phyloP scores from a whole-genome alignment of 2,888 invertebrate species.

The Andrena fulva region DNA sequence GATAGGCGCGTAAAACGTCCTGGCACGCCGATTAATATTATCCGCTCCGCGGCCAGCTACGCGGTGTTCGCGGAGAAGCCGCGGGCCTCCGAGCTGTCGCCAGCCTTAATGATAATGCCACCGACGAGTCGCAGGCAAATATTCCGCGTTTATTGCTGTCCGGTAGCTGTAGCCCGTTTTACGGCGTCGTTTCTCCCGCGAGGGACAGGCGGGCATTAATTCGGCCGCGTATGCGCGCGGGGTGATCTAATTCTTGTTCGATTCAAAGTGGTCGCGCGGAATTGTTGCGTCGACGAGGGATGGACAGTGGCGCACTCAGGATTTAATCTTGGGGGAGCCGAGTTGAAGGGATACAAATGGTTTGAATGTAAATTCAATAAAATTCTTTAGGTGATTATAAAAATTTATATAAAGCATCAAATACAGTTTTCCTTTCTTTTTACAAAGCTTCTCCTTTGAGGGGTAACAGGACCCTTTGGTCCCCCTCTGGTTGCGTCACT shows the following conservation, averaged over 20 bases:
- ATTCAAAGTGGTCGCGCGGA: slow-evolving; percentile 3
- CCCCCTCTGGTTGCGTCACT: too few species aligned
- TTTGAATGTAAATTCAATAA: too few species aligned
- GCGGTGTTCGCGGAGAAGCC: neutral
- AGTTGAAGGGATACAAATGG: too few species aligned
- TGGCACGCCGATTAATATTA: slow-evolving; percentile 47
- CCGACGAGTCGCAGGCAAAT: slow-evolving; percentile 23
- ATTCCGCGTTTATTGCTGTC: slow-evolving; percentile 51
- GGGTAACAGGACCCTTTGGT: too few species aligned
- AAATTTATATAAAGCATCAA: too few species aligned
- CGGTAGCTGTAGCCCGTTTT: slow-evolving; percentile 43
- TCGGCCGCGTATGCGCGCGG: slow-evolving; percentile 29
- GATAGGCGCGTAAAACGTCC: slow-evolving; percentile 41
- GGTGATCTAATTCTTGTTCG: slow-evolving; percentile 12
- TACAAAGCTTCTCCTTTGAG: too few species aligned
- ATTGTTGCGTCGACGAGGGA: neutral
- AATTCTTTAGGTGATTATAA: too few species aligned
- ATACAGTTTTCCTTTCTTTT: too few species aligned
- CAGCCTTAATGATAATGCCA: slow-evolving; percentile 54
- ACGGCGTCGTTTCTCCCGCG: slow-evolving; percentile 29
- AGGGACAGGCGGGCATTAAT: slow-evolving; percentile 25
- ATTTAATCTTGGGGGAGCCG: too few species aligned
- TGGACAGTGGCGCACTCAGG: neutral
- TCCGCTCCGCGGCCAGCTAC: slow-evolving; percentile 5
- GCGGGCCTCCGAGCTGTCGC: slow-evolving; percentile 30